Evolutionary conservation across 2,888 invertebrate species (phyloP).

Genomic region (Epiblema foenella): DNA sequence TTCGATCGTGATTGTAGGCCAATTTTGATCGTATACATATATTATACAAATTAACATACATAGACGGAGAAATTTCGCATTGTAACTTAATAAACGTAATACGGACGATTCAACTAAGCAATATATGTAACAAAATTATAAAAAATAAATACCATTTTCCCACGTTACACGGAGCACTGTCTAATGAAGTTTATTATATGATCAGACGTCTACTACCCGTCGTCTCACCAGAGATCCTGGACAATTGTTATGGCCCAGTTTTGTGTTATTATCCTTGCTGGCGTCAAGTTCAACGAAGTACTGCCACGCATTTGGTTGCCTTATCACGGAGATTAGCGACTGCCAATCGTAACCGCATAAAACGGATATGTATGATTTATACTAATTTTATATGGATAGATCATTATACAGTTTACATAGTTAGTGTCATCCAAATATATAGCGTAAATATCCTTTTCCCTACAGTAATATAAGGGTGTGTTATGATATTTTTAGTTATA

Average conservation of each 20-base stretch:
- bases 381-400: background rate
- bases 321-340: constrained; percentile 45
- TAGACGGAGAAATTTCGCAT: background rate
- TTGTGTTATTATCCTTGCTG: constrained; percentile 62
- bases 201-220: constrained; percentile 51
- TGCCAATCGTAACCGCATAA: constrained; percentile 22
- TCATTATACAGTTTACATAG: too few relatives aligned
- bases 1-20: too few relatives aligned
- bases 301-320: constrained; percentile 54
- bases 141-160: constrained; percentile 63
- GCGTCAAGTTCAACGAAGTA: constrained; percentile 57
- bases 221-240: constrained; percentile 58
- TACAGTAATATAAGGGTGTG: background rate
- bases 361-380: constrained; percentile 31
- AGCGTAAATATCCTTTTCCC: too few relatives aligned
- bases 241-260: constrained; percentile 67
- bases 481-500: background rate
- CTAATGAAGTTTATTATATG: constrained; percentile 47
- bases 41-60: too few relatives aligned
- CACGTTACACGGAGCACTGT: constrained; percentile 47
- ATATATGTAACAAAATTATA: background rate
- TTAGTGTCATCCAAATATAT: too few relatives aligned
- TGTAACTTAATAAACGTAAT: background rate
- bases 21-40: too few relatives aligned
- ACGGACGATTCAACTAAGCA: background rate